Base-by-base conservation (phyloP, 2,888 invertebrate species). In the Nephrotoma guestfalica region DNA sequence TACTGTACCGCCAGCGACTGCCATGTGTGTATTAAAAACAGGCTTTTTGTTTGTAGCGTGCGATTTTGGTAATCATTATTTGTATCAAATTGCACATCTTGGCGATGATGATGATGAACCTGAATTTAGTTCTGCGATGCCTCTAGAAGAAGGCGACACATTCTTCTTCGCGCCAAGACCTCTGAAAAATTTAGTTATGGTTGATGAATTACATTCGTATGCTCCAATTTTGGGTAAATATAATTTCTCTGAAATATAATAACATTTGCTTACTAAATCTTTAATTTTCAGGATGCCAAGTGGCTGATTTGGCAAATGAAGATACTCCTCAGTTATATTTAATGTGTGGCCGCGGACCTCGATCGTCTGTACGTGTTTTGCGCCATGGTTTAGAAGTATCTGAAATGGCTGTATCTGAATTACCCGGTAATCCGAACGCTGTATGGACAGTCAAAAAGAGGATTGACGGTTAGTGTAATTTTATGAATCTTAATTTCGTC, bases 91-190 rank as follows among this genome's bases (percentile, higher is more conserved):
- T 90, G 98, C 99, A n/a, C 98, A 98, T 92, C 93, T 99, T 89
- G 99, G 99, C 71, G 99, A 99, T 92, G 99, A 99, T 90, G 99
- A 99, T 91, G 99, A 99, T 91, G 99, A 99, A 90, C 97, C 99
- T 0, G 99, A 99, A 90, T 99, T 99, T 91, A 98, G 98, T 91
- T 98, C 98, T 15, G 98, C 98, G 0, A 98, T 98, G 97, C 98
- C 98, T 0, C 91, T 99, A 85, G 99, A 99, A 91, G 99, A 99
- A 91, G 99, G 99, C 6, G 99, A 99, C 90, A 99, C 99, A 0
- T 99, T 99, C 92, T 99, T 99, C 93, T 99, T 99, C 92, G 98
- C 98, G 0, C 99, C 99, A 0, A 93, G 99, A 88, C 95, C 96
- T 0, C 93, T 99, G 0, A 95, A 97, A 90, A 99, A 99, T 93